Evolutionary conservation across 2,888 invertebrate species (phyloP).

Genomic region (Oscheius onirici): DNA sequence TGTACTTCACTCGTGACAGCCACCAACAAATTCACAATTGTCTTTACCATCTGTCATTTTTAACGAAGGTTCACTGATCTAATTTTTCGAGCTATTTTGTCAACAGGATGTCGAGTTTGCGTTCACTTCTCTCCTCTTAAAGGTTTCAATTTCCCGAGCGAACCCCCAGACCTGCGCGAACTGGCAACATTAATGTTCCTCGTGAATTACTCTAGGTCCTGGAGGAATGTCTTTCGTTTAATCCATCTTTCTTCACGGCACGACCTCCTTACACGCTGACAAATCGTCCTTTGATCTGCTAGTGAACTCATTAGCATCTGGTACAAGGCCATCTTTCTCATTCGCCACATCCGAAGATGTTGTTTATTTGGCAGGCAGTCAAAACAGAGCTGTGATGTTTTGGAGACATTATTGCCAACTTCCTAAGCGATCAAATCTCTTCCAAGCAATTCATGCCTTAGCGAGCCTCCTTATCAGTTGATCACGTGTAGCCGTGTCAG

Average conservation of each 20-base stretch:
- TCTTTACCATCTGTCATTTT: no score
- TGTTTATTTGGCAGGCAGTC: conserved; percentile 10
- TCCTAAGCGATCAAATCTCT: no score
- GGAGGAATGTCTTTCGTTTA: neutral
- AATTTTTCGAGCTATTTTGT: neutral
- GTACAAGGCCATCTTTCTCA: neutral
- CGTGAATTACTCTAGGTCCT: neutral
- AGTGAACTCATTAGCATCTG: conserved; percentile 12
- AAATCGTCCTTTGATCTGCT: conserved; percentile 12
- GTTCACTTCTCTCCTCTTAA: neutral
- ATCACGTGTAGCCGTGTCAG: conserved; percentile 24
- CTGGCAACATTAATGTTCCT: neutral
- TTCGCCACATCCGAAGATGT: neutral
- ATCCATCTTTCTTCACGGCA: neutral
- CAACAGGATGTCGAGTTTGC: neutral
- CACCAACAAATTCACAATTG: no score
- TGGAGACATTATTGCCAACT: no score
- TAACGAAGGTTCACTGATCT: no score
- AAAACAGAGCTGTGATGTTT: conserved; percentile 1
- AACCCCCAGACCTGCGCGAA: neutral
- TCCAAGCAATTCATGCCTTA: no score
- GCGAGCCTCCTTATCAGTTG: conserved; percentile 15
- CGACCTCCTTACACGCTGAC: conserved; percentile 3
- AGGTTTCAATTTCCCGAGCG: conserved; percentile 5
- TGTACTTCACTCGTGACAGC: no score